Conservation (phyloP, 2,888 invertebrate genomes). For the Drosophila kanekoi region DNA sequence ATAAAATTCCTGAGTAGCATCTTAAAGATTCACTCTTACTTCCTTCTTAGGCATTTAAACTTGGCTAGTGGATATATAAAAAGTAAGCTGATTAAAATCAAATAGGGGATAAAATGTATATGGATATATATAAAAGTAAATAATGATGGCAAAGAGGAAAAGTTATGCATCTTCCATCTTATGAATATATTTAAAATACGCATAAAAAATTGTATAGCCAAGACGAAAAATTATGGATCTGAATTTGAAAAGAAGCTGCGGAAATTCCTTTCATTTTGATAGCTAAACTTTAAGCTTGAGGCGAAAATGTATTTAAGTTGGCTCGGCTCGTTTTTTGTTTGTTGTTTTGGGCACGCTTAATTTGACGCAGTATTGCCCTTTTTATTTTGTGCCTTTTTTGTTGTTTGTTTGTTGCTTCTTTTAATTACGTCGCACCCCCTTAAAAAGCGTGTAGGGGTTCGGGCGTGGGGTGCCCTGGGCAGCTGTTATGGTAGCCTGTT, state of each 20-base stretch:
- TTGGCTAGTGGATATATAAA: too few species aligned
- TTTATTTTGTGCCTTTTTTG: slow-evolving; percentile 12
- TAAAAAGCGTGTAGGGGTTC: too few species aligned
- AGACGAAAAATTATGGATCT: background rate
- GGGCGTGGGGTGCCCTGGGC: slow-evolving; percentile 11
- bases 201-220: too few species aligned
- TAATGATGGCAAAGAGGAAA: too few species aligned
- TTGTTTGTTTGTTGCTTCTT: slow-evolving; percentile 10
- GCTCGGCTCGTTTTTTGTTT: slow-evolving; percentile 6
- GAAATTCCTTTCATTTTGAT: background rate
- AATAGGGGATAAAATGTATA: too few species aligned
- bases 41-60: too few species aligned
- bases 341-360: slow-evolving; percentile 43
- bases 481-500: slow-evolving; percentile 22
- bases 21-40: too few species aligned
- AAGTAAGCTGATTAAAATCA: too few species aligned
- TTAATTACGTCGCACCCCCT: slow-evolving; percentile 49
- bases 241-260: background rate
- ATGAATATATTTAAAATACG: too few species aligned
- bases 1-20: too few species aligned
- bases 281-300: background rate
- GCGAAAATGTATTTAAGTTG: slow-evolving; percentile 8
- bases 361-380: slow-evolving; percentile 41
- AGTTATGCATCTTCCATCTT: too few species aligned
- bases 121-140: too few species aligned